Evolutionary conservation across 2,888 invertebrate genomes (phyloP), one percentile per base, ranked within the genome.

Genomic region (Nomada flava): DNA sequence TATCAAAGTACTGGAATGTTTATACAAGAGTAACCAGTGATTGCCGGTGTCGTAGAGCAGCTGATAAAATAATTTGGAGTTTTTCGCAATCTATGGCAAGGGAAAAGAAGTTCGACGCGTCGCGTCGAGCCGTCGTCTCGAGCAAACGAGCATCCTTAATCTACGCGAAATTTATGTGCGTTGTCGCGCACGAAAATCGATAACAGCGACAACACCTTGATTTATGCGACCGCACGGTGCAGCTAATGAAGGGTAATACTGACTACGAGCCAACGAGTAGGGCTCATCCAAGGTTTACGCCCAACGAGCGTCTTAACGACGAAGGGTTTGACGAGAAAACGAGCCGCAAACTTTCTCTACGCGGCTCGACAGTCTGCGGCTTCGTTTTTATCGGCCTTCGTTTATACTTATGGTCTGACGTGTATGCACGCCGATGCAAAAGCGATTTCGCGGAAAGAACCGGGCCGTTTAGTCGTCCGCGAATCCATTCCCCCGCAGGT

Each of bases 211-310:
- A 29, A 53, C 20, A 29, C 0, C 64, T 57, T 60, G 76, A 85
- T 85, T 79, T 82, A 75, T 70, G 72, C 50, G 59, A 15, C 47
- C n/a, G 36, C 60, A 50, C 18, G 52, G 50, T 26, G n/a, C 20
- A 50, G 73, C 69, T 82, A 79, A 85, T 65, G 42, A 68, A 78
- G 79, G 53, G 53, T 71, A 67, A 68, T 53, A 44, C 50, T 26
- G 55, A 55, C 64, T 50, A 59, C 59, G 65, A 68, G 55, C 52
- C 57, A 47, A 60, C 47, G 50, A 44, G 53, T 44, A 36, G 36
- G 36, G 7, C 36, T 9, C 36, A 7, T 29, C 7, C 29, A 7
- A 29, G 7, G 29, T 29, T 29, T 52, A 64, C 73, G 55, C 65
- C 53, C 57, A 76, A 82, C 65, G 29, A 53, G 57, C 29, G 13